Percentiles rank a stretch among this genome's conserved stretches.
Evolutionary conservation across 2,113 vertebrate species (phyloP).

Genomic region (Hippotragus niger): DNA sequence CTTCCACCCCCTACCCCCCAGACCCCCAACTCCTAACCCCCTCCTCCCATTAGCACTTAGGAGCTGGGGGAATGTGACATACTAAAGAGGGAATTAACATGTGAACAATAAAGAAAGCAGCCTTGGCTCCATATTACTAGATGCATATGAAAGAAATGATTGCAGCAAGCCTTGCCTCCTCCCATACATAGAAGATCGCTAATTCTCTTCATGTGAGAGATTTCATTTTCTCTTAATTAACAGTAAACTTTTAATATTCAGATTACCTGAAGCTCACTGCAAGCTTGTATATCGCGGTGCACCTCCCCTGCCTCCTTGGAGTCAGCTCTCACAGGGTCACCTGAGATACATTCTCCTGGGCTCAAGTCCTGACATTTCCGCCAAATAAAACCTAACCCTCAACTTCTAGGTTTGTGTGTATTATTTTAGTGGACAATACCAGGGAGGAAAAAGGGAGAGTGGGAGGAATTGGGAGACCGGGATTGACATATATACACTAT

Average conservation of each 20-base stretch:
- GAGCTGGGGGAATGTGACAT: not conserved
- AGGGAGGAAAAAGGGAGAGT: not conserved
- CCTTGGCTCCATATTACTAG: not conserved
- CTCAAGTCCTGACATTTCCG: not conserved
- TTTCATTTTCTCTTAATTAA: not conserved
- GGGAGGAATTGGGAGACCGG: not conserved
- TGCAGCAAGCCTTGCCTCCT: not conserved
- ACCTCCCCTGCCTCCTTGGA: not conserved
- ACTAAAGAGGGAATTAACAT: not conserved
- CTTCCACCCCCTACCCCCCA: not conserved
- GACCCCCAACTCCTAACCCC: not conserved
- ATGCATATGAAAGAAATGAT: not conserved
- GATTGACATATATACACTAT: not conserved
- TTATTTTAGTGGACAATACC: not conserved
- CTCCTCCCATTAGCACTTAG: not conserved
- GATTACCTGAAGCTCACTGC: not conserved
- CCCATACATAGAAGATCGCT: not conserved
- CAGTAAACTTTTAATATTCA: not conserved
- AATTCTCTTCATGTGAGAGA: not conserved
- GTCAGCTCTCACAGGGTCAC: not conserved
- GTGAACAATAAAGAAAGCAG: not conserved
- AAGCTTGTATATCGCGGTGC: rapidly evolving
- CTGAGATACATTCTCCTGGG: not conserved
- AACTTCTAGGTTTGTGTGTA: not conserved
- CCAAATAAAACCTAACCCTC: not conserved